Conservation (phyloP, 1,140 invertebrate genomes). For the Tetramorium alpestre region DNA sequence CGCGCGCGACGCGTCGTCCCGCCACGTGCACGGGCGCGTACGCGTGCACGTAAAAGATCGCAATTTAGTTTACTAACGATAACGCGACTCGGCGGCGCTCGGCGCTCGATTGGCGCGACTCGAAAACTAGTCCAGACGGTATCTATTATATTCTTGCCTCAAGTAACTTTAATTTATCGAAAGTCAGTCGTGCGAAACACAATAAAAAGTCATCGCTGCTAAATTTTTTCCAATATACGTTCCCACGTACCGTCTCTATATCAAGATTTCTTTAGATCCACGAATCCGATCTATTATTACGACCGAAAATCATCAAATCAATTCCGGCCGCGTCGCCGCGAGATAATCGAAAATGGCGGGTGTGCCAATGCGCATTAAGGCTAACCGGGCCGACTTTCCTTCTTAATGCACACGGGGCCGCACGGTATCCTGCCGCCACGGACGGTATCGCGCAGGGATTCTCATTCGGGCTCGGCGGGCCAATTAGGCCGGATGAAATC, state of each 20-base stretch:
- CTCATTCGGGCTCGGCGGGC: constrained; percentile 58
- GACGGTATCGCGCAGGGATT: constrained; percentile 71
- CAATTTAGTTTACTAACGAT: constrained; percentile 28
- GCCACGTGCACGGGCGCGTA: constrained; percentile 35
- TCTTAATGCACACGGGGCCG: constrained; percentile 38
- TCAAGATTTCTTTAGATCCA: neutral
- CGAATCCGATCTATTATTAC: neutral
- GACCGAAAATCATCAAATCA: neutral
- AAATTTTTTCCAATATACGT: neutral
- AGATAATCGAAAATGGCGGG: constrained; percentile 44
- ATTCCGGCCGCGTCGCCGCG: neutral
- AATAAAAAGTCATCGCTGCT: neutral
- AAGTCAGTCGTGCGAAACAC: neutral
- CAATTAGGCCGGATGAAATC: constrained; percentile 66
- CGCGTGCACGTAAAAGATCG: constrained; percentile 29
- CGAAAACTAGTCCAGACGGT: neutral
- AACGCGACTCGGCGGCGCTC: constrained; percentile 17
- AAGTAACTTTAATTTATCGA: neutral
- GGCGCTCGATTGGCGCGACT: neutral
- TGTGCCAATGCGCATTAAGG: constrained; percentile 27
- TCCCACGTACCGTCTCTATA: neutral
- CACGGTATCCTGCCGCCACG: constrained; percentile 16
- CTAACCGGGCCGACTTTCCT: constrained; percentile 31
- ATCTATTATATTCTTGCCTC: neutral
- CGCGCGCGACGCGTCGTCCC: constrained; percentile 5